phyloP scores from a whole-genome alignment of 2,113 vertebrate species.

The Notothenia coriiceps region DNA sequence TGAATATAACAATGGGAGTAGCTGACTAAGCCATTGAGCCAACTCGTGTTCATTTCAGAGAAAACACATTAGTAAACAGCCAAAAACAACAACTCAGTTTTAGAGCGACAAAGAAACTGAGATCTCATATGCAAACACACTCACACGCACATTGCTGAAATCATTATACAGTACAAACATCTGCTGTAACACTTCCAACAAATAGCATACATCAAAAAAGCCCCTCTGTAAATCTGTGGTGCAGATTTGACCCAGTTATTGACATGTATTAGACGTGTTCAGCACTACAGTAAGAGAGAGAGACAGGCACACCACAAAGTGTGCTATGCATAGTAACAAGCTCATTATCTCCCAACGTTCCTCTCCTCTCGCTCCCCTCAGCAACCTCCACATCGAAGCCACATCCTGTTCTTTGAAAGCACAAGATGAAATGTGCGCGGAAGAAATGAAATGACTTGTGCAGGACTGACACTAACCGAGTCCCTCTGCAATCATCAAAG shows the following conservation, averaged over 20 bases:
- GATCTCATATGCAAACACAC: neutral
- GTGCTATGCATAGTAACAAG: slow-evolving; percentile 63
- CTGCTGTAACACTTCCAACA: slow-evolving; percentile 3
- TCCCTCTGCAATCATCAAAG: slow-evolving; percentile 53
- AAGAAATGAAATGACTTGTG: slow-evolving; percentile 55
- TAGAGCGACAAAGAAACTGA: neutral
- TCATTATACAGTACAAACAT: slow-evolving; percentile 27
- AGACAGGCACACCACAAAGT: slow-evolving; percentile 65
- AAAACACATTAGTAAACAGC: neutral
- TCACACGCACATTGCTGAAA: neutral
- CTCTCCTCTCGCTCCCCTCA: slow-evolving; percentile 22
- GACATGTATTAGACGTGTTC: slow-evolving; percentile 36
- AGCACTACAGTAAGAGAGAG: slow-evolving; percentile 50
- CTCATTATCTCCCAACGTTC: slow-evolving; percentile 70
- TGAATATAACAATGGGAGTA: neutral
- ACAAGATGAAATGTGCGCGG: slow-evolving; percentile 55
- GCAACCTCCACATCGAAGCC: slow-evolving; percentile 54
- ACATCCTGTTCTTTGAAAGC: slow-evolving; percentile 77
- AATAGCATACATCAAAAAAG: slow-evolving; percentile 1
- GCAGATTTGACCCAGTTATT: slow-evolving; percentile 58
- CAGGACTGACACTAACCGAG: slow-evolving; percentile 36
- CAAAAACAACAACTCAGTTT: neutral
- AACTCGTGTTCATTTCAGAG: neutral
- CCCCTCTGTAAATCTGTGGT: slow-evolving; percentile 1
- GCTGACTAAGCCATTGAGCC: neutral